phyloP scores from a whole-genome alignment of 2,888 invertebrate species.

The Zhuqinia jingwanae region DNA sequence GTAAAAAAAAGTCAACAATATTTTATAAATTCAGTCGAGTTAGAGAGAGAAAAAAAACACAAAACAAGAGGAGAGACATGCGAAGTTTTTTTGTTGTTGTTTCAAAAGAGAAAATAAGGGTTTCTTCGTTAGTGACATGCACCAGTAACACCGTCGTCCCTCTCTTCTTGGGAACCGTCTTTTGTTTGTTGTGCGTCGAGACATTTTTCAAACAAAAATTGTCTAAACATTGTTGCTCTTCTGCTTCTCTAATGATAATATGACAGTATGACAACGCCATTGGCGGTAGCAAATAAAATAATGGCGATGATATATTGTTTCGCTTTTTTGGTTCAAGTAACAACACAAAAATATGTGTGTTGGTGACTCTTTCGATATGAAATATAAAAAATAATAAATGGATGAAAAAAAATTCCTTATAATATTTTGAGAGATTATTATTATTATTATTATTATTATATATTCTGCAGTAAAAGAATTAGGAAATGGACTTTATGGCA shows the following conservation, averaged over 20 bases:
- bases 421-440: too few relatives aligned
- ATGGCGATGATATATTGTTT: not conserved
- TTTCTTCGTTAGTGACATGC: not conserved
- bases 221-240: slow-evolving; percentile 19
- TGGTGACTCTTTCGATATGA: too few relatives aligned
- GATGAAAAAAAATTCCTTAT: too few relatives aligned
- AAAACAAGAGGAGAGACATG: too few relatives aligned
- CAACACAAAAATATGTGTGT: too few relatives aligned
- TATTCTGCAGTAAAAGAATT: too few relatives aligned
- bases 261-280: not conserved
- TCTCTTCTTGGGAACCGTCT: not conserved
- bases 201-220: too few relatives aligned
- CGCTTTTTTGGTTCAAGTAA: not conserved
- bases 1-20: not conserved
- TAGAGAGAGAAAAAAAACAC: too few relatives aligned
- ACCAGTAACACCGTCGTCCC: not conserved
- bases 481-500: slow-evolving; percentile 53
- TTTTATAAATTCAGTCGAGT: too few relatives aligned
- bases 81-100: not conserved
- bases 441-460: too few relatives aligned
- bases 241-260: not conserved
- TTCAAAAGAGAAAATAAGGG: too few relatives aligned
- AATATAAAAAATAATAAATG: too few relatives aligned
- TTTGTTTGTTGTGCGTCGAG: not conserved
- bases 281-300: not conserved